Base-by-base conservation (phyloP, 2,113 vertebrate genomes). In the Hippocampus barbouri region DNA sequence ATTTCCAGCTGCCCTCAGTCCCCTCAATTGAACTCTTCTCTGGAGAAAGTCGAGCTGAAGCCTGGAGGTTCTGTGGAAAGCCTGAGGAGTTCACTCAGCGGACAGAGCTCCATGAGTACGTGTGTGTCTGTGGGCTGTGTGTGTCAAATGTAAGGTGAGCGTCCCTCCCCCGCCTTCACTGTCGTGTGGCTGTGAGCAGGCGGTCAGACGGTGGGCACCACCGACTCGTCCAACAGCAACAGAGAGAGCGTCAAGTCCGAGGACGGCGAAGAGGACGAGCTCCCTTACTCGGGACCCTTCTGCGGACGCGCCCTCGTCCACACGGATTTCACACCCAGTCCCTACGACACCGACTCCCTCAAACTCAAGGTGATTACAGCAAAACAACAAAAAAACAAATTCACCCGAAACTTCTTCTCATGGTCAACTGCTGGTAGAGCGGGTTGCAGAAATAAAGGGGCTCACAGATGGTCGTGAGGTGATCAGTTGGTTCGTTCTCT, bases 191-290 rank as follows among this genome's bases (percentile, higher is more conserved):
- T 79, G 53, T 57, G 69, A 82, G 1, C 83, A 99, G 97, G 97
- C 84, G 97, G 97, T 72, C 97, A 98, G 83, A 99, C 97, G 0
- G 96, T 98, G 43, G 98, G 97, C 79, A 99, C 97, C 73, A 98
- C 97, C 0, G 97, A 99, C 82, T 99, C 97, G 10, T 99, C 97
- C 14, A 93, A 97, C 83, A 98, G 96, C 86, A 98, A 98, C 92
- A 90, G 97, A 68, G 97, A 99, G 70, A 99, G 97, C 0, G 97
- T 98, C 76, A 99, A 98, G 89, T 98, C 96, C 0, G 97, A 99
- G 87, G 97, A 99, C 0, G 97, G 97, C 0, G 97, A 99, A 0
- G 97, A 99, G 0, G 97, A 99, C 79, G 97, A 98, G 84, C 95
- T 90, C 8, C 94, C 97, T 1, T 99, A 99, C 78, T 92, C 95